phyloP scores from a whole-genome alignment of 2,797 vertebrate species.

The Oreonectes daqikongensis region DNA sequence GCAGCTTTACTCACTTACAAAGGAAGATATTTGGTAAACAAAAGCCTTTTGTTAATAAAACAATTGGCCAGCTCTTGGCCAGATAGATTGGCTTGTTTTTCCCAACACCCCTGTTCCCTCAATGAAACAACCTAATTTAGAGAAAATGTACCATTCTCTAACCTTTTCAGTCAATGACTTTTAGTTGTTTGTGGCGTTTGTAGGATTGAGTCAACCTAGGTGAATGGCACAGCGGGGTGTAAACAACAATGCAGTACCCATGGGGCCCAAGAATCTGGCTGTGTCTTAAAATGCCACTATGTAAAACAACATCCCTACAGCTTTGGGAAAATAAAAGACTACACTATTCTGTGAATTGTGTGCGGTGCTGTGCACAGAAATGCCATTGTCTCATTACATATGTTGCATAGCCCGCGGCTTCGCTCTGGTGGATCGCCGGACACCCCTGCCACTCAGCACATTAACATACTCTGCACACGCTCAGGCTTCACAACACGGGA shows the following conservation, averaged over 20 bases:
- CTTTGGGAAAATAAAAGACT: neutral
- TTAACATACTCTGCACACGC: slow-evolving; percentile 62
- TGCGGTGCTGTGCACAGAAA: neutral
- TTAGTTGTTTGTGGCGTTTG: slow-evolving; percentile 44
- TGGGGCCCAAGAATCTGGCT: slow-evolving; percentile 17
- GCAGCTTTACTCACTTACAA: neutral
- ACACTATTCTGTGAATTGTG: neutral
- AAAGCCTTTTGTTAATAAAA: neutral
- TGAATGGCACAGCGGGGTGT: slow-evolving; percentile 37
- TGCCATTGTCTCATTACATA: slow-evolving; percentile 35
- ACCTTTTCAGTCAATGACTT: slow-evolving; percentile 43
- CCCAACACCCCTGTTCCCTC: slow-evolving; percentile 10
- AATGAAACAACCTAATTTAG: slow-evolving; percentile 21
- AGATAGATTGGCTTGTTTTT: slow-evolving; percentile 31
- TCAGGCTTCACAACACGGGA: slow-evolving; percentile 41
- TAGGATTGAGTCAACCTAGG: slow-evolving; percentile 45
- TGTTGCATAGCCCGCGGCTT: slow-evolving; percentile 36
- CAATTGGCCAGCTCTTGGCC: neutral
- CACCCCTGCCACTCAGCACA: slow-evolving; percentile 38
- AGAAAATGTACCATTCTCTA: slow-evolving; percentile 40
- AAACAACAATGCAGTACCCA: slow-evolving; percentile 29
- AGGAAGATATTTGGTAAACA: neutral
- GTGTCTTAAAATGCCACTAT: slow-evolving; percentile 38
- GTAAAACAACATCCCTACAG: slow-evolving; percentile 42
- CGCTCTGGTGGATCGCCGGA: slow-evolving; percentile 25